Base-by-base conservation (phyloP, 1,140 invertebrate genomes). In the Eurosta solidaginis region DNA sequence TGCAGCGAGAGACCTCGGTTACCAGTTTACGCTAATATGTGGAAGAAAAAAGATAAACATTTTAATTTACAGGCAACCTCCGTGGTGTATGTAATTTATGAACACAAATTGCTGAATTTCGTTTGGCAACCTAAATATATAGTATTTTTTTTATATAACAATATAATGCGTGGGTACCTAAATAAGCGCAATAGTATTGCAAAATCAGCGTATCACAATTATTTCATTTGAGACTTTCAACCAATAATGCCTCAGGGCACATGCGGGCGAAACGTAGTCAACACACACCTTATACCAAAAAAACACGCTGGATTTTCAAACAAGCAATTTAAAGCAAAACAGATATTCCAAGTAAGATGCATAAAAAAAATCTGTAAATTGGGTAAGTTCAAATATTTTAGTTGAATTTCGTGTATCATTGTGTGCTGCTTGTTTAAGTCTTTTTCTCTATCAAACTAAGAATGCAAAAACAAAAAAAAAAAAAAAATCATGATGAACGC, bases 1-100 rank as follows among this genome's bases (percentile, higher is more conserved):
- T 22, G 36, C 22, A 2, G 17, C 12, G 17, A 25, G 44, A 29
- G 73, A 3, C 40, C 73, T 47, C 27, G 73, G 73, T 47, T 47
- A 9, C 40, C 44, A n/a, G 5, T 12, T 44, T 74, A 20, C 12
- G 17, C 10, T 36, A 68, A 68, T 68, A 33, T 59, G 1, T 36
- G 14, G 14, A 20, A 27, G 7, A 14, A 17, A 22, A 36, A 45
- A 47, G 27, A 45, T 27, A n/a, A 74, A 29, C n/a, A 54, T 22
- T 22, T n/a, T 33, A 33, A 68, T 74, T 44, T 44, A 27, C 10
- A 14, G 52, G 44, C 17, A 29, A 27, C 73, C 73, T 47, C 73
- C 73, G 44, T 45, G 42, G 73, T 29, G 40, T 47, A 74, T 74
- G 73, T 47, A 74, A 74, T 74, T 74, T 74, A 74, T 17, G 73